Conservation (phyloP, 2,113 vertebrate genomes). For the Oryzias woworae region DNA sequence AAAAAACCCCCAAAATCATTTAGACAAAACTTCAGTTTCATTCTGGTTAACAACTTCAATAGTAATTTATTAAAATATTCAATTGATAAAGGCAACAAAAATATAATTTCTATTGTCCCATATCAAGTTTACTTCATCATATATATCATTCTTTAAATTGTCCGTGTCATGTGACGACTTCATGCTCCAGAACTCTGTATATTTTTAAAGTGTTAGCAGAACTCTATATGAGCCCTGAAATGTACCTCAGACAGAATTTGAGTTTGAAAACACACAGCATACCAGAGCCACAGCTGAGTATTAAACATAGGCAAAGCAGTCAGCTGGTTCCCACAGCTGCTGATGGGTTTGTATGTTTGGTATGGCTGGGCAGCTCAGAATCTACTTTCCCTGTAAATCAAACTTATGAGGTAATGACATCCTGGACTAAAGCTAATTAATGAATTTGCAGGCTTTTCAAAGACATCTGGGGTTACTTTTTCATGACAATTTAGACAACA, state of each 20-base stretch:
- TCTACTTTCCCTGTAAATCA: too few species aligned
- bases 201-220: conserved; percentile 1
- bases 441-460: too few species aligned
- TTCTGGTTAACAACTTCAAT: not conserved
- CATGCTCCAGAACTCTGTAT: not conserved
- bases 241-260: conserved; percentile 3
- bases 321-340: conserved; percentile 44
- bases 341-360: conserved; percentile 2
- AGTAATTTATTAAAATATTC: not conserved
- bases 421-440: too few species aligned
- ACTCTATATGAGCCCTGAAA: conserved; percentile 4
- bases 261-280: conserved; percentile 14
- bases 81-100: conserved; percentile 1
- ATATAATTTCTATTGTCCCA: not conserved
- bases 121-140: not conserved
- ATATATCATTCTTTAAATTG: conserved; percentile 1
- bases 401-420: too few species aligned
- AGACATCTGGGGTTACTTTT: too few species aligned
- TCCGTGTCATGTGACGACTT: conserved; percentile 1
- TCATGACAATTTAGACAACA: too few species aligned
- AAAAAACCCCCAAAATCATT: too few species aligned
- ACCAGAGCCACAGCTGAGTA: conserved; percentile 31
- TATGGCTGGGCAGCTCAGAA: not conserved
- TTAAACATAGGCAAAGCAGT: conserved; percentile 32
- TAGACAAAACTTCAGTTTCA: not conserved